These are phyloP conservation scores for Clepsis dumicolana DNA, from an alignment of 2,888 invertebrate species.

Conservation along the genomic window DNA sequence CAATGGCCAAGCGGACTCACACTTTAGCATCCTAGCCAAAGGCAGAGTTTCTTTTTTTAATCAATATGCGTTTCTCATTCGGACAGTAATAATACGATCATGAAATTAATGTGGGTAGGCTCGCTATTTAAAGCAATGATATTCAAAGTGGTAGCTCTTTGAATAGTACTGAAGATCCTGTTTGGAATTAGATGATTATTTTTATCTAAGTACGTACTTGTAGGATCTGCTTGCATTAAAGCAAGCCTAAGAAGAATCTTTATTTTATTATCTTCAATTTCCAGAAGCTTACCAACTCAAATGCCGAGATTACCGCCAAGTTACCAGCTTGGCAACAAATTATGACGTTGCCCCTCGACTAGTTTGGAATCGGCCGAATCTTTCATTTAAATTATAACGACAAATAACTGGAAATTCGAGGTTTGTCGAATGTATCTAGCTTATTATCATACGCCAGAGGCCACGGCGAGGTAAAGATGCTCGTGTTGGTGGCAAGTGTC, in stretches of 20 bases:
- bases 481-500: constrained; percentile 28
- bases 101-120: constrained; percentile 22
- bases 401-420: constrained; percentile 66
- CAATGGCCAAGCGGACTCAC: constrained; percentile 46
- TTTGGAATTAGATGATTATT: background rate
- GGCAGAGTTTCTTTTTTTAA: constrained; percentile 20
- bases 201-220: background rate
- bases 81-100: constrained; percentile 38
- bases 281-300: background rate
- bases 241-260: background rate
- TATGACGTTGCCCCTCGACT: constrained; percentile 13
- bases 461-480: constrained; percentile 50
- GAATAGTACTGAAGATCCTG: constrained; percentile 6
- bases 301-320: background rate
- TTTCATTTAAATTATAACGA: constrained; percentile 57
- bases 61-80: constrained; percentile 35
- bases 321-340: constrained; percentile 8
- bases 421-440: constrained; percentile 51
- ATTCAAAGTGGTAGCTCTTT: constrained; percentile 1
- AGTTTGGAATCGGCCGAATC: constrained; percentile 46
- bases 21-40: constrained; percentile 30
- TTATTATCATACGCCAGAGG: constrained; percentile 70
- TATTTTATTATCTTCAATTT: background rate
- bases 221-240: background rate
- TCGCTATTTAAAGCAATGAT: constrained; percentile 15